phyloP scores from a whole-genome alignment of 2,113 vertebrate species.

The Scortum barcoo region DNA sequence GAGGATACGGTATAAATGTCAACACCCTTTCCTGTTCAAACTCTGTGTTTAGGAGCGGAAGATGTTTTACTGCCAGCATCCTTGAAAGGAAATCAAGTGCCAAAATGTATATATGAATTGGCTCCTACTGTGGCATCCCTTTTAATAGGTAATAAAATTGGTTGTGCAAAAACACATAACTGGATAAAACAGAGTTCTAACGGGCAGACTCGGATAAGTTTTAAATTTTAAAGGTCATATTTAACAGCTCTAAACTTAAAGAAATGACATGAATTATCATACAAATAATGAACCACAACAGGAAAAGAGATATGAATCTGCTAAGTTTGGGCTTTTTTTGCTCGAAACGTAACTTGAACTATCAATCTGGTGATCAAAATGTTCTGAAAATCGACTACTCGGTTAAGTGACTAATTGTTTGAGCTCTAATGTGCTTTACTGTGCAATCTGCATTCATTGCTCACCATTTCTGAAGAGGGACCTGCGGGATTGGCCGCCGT shows the following conservation, averaged over 20 bases:
- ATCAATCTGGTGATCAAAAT: not conserved
- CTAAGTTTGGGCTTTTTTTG: not conserved
- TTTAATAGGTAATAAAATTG: not conserved
- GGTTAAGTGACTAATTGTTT: not conserved
- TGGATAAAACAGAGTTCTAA: not conserved
- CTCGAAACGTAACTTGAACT: not conserved
- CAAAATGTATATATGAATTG: not conserved
- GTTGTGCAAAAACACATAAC: not conserved
- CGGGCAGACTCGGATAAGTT: not conserved
- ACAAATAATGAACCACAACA: not conserved
- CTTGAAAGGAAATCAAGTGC: not conserved
- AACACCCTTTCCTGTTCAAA: conserved; percentile 29
- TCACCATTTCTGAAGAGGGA: conserved; percentile 97
- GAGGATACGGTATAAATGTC: conserved; percentile 10
- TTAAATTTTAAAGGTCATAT: too few relatives aligned
- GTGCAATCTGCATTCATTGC: conserved; percentile 6
- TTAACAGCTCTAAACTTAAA: not conserved
- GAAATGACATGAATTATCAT: not conserved
- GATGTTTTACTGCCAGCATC: not conserved
- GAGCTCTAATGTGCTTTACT: not conserved
- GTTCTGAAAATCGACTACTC: not conserved
- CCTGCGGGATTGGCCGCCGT: conserved; percentile 93
- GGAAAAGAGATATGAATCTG: not conserved
- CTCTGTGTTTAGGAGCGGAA: conserved; percentile 4
- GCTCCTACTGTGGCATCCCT: too few relatives aligned